Conservation (phyloP, 2,797 vertebrate genomes). For the Paramormyrops hopkinsi region DNA sequence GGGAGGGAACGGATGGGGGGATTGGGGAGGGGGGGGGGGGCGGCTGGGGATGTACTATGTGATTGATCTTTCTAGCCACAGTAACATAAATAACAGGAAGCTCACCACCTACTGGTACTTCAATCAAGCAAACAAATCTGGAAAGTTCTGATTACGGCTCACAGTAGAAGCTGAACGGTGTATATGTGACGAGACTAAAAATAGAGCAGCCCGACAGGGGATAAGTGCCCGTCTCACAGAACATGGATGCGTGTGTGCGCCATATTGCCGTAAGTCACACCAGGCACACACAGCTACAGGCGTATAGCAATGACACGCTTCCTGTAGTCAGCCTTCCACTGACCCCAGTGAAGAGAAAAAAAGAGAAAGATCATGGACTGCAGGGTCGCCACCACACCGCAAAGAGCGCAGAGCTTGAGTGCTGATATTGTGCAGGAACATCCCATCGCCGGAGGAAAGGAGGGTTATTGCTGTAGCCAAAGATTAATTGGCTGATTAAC, state of each 20-base stretch:
- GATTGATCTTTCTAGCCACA: slow-evolving; percentile 54
- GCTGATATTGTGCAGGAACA: not conserved
- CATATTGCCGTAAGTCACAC: not conserved
- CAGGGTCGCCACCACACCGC: not conserved
- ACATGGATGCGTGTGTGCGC: not conserved
- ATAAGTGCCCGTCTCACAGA: not conserved
- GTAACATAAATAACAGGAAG: slow-evolving; percentile 56
- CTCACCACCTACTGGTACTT: slow-evolving; percentile 50
- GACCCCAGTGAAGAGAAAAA: not conserved
- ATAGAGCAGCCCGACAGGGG: slow-evolving; percentile 29
- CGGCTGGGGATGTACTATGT: slow-evolving; percentile 39
- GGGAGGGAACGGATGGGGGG: slow-evolving; percentile 27
- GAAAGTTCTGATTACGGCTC: slow-evolving; percentile 52
- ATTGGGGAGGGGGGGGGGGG: slow-evolving; percentile 24
- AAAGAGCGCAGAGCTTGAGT: not conserved
- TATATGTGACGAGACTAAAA: slow-evolving; percentile 45
- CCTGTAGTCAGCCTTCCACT: not conserved
- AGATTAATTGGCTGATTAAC: slow-evolving; percentile 61
- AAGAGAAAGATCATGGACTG: not conserved
- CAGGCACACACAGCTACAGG: not conserved
- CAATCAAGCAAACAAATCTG: slow-evolving; percentile 49
- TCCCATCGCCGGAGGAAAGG: slow-evolving; percentile 27
- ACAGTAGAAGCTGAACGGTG: slow-evolving; percentile 44
- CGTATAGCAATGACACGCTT: not conserved
- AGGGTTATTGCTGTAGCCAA: slow-evolving; percentile 52